These are phyloP conservation scores for Dipodomys stephensi DNA, from an alignment of 2,113 vertebrate genomes.

Conservation along the genomic window DNA sequence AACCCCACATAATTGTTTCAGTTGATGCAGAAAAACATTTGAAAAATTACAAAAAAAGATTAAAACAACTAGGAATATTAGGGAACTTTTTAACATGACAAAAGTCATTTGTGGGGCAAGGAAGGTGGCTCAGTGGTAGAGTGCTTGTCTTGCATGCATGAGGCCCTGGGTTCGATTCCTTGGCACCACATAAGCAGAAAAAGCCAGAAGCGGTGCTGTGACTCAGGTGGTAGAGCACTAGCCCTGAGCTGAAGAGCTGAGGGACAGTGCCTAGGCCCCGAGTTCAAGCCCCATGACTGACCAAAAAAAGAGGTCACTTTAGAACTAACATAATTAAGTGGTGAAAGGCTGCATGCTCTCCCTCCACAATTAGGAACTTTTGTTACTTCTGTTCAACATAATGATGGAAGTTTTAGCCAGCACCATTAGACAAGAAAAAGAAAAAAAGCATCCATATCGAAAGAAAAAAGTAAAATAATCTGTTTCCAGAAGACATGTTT, in stretches of 20 bases:
- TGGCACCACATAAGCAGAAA: too few species aligned
- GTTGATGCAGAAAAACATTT: neutral
- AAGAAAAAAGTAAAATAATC: neutral
- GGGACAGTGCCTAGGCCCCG: too few species aligned
- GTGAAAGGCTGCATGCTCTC: neutral
- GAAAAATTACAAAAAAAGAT: neutral
- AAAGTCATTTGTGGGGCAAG: neutral
- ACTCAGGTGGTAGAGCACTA: too few species aligned
- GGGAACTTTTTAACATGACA: neutral
- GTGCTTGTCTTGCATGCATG: too few species aligned
- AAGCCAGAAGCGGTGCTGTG: too few species aligned
- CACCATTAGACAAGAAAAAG: constrained; percentile 35
- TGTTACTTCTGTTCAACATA: neutral
- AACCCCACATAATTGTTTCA: neutral
- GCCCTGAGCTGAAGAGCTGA: too few species aligned
- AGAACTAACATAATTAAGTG: neutral
- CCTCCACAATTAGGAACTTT: neutral
- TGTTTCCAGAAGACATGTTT: neutral
- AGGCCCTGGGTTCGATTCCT: too few species aligned
- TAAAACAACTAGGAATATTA: constrained; percentile 10
- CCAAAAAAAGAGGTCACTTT: too few species aligned
- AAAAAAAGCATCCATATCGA: neutral
- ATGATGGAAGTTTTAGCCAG: neutral
- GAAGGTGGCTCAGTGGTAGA: too few species aligned
- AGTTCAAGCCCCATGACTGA: too few species aligned